phyloP scores from a whole-genome alignment of 2,797 vertebrate genomes.

The Bradypodion ventrale region DNA sequence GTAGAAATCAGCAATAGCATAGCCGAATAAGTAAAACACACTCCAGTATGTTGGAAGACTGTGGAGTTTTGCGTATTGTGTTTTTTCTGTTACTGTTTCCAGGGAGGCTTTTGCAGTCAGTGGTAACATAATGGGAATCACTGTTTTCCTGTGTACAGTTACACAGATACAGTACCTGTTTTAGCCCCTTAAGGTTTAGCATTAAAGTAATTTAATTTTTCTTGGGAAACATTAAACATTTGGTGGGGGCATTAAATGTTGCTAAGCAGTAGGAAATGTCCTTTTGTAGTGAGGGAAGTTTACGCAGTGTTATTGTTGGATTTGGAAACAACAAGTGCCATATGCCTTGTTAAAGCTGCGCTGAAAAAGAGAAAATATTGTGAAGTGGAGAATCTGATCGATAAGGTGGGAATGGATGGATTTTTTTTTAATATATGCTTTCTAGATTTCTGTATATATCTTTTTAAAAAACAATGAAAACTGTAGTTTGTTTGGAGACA shows the following conservation, averaged over 20 bases:
- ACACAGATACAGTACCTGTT: not conserved
- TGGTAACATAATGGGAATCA: not conserved
- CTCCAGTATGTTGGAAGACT: not conserved
- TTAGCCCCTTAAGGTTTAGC: not conserved
- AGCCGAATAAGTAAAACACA: not conserved
- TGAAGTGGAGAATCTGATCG: not conserved
- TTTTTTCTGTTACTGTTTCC: not conserved
- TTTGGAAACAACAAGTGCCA: not conserved
- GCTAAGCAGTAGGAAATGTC: not conserved
- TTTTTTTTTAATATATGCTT: not conserved
- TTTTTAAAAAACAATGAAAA: fast-evolving
- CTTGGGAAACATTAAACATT: not conserved
- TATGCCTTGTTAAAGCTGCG: not conserved
- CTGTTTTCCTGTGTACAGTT: not conserved
- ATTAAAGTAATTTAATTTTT: not conserved
- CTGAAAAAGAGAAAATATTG: not conserved
- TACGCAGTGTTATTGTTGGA: not conserved
- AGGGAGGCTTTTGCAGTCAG: not conserved
- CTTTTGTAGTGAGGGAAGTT: not conserved
- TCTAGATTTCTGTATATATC: fast-evolving
- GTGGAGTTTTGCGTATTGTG: not conserved
- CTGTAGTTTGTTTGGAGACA: fast-evolving
- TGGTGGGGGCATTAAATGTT: not conserved
- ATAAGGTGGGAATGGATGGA: not conserved
- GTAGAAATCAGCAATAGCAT: not conserved